Base-by-base conservation (phyloP, 2,888 invertebrate species). In the Coleophora flavipennella region DNA sequence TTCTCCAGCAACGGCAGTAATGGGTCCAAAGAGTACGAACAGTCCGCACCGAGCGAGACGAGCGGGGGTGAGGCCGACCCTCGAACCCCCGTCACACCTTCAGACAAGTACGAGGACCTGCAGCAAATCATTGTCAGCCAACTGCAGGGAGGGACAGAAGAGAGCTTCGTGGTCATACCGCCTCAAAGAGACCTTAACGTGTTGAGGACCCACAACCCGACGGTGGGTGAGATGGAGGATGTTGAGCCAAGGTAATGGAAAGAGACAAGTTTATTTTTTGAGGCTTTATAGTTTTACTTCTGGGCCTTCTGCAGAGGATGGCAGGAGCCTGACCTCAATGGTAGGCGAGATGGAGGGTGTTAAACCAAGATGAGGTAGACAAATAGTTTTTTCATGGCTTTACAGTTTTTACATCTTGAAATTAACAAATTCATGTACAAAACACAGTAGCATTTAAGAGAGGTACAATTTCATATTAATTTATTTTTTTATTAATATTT, bases 141-240 rank as follows among this genome's bases (percentile, higher is more conserved):
- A 46, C 76, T 86, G 38, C 77, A 67, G 36, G 86, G 86, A 36
- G 86, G 85, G 37, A 71, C 76, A 4, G 86, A 88, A 2, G 87
- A 87, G 25, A 76, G 88, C 50, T 59, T 73, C 12, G 86, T 86
- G 33, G 59, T 84, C 2, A 70, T 86, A 35, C 76, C 88, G 28
- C 84, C 86, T 29, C 69, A 81, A 43, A 76, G 81, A 35, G 87
- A 88, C 50, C 80, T 87, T 33, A 88, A 88, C 43, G 69, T 85
- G 13, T 49, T 78, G 43, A 68, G 84, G 39, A 77, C 83, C 1
- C 87, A 89, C 45, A 92, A 92, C 67, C 93, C 92, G 0, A 90
- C 89, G 3, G 83, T 94, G 42, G 91, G 87, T 0, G 89, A 92
- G 54, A 72, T 93, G 69, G 89, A 90, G 59, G 88, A 87, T 33